Conservation (phyloP, 2,113 vertebrate genomes). For the Columbina picui region DNA sequence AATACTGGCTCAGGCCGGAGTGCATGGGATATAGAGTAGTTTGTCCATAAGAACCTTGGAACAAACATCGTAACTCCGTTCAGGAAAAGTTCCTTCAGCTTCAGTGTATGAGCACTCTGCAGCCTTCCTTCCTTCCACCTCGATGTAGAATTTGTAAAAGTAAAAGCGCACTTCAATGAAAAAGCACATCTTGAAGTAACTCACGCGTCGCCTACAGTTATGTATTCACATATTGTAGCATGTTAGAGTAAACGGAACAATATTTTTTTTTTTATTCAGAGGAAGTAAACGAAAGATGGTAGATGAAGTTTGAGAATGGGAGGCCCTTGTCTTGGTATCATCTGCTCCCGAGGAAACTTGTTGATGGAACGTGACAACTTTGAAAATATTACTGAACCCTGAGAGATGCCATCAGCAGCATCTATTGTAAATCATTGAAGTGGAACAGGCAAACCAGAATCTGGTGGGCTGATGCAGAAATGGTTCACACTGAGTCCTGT, state of each 20-base stretch:
- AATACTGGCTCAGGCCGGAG: constrained; percentile 71
- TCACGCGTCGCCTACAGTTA: constrained; percentile 46
- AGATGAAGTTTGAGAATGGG: constrained; percentile 2
- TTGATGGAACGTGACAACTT: neutral
- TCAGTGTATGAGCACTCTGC: constrained; percentile 63
- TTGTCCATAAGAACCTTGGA: constrained; percentile 48
- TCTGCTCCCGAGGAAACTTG: neutral
- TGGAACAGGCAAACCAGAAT: neutral
- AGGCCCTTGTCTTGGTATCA: neutral
- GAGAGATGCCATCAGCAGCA: neutral
- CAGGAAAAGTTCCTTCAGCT: constrained; percentile 55
- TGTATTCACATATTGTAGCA: constrained; percentile 48
- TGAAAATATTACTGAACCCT: neutral
- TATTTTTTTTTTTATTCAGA: neutral
- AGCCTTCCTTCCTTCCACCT: constrained; percentile 63
- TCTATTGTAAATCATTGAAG: neutral
- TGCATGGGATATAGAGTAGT: constrained; percentile 54
- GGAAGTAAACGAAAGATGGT: neutral
- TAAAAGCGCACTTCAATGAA: constrained; percentile 42
- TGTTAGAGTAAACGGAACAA: constrained; percentile 38
- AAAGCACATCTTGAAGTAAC: constrained; percentile 58
- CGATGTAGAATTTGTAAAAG: constrained; percentile 63
- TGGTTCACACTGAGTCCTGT: neutral
- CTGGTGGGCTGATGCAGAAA: neutral
- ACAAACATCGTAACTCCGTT: constrained; percentile 55